These are phyloP conservation scores for Pseudocheirus occidentalis DNA, from an alignment of 2,797 vertebrate species.

Conservation along the genomic window DNA sequence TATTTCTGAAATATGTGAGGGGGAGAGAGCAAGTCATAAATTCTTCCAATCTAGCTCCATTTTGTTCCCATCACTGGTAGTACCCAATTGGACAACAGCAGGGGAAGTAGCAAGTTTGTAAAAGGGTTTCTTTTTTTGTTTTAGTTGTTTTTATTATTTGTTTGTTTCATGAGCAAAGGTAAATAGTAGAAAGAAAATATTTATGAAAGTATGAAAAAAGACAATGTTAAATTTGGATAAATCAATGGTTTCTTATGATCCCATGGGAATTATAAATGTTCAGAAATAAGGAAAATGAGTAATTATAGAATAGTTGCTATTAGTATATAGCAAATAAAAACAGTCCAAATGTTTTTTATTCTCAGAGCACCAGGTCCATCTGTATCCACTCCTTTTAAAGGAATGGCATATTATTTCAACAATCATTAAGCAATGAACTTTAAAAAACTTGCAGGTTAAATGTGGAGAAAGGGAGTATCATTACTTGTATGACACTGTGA, in stretches of 20 bases:
- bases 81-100: background rate
- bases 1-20: background rate
- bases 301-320: background rate
- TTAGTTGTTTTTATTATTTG: background rate
- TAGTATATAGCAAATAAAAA: background rate
- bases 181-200: background rate
- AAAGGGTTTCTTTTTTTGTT: background rate
- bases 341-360: background rate
- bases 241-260: background rate
- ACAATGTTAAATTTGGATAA: background rate
- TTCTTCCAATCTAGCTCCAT: background rate
- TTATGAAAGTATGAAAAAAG: background rate
- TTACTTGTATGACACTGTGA: no score
- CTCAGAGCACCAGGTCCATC: background rate
- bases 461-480: background rate
- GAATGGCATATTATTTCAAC: background rate
- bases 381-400: background rate
- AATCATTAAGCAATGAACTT: background rate
- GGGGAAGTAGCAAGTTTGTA: background rate
- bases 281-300: background rate
- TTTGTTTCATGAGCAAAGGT: background rate
- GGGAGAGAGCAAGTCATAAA: background rate
- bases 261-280: background rate
- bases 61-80: background rate
- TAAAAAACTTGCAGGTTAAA: background rate